Evolutionary conservation across 2,888 invertebrate species (phyloP), one percentile per base, ranked within the genome.

Genomic region (Galerucella pusilla): DNA sequence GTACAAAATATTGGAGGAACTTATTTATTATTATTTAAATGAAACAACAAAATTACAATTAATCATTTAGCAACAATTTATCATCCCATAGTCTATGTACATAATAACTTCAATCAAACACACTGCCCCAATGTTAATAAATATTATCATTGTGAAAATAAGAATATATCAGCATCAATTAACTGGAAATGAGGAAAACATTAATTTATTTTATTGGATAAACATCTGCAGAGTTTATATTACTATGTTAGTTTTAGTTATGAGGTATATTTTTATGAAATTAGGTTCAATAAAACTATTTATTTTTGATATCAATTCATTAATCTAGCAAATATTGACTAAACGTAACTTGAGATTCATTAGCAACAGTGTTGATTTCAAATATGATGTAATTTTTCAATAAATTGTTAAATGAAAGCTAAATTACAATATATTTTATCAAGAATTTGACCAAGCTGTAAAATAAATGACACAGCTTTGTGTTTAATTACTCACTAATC

Each of bases 141-240:
- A 16, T 66, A 12, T 60, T 68, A 68, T 68, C 60, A 68, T 52
- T 68, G 68, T 68, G 45, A 68, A 68, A 68, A 68, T 60, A 68
- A 70, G 25, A 70, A 70, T 61, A 70, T 49, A 70, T 70, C 28
- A 61, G 28, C 49, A 69, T 60, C 57, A 68, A 68, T 68, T 68
- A 68, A 52, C 54, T 28, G 54, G 54, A 67, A 67, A 67, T 49
- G 35, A 67, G 67, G 67, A 67, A 67, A 52, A 67, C 42, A 57
- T 54, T 68, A 52, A 68, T 68, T 68, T 68, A 68, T 28, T 68
- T 68, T 42, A 68, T 57, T 68, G 68, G 54, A 68, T 68, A 54
- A 68, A 57, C 42, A 68, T 35, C 14, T 54, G 52, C 28, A 2
- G 3, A 52, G 66, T 66, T 66, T 28, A 66, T 52, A 28, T 49